Conservation (phyloP, 1,140 invertebrate species). For the Campoletis sonorensis region DNA sequence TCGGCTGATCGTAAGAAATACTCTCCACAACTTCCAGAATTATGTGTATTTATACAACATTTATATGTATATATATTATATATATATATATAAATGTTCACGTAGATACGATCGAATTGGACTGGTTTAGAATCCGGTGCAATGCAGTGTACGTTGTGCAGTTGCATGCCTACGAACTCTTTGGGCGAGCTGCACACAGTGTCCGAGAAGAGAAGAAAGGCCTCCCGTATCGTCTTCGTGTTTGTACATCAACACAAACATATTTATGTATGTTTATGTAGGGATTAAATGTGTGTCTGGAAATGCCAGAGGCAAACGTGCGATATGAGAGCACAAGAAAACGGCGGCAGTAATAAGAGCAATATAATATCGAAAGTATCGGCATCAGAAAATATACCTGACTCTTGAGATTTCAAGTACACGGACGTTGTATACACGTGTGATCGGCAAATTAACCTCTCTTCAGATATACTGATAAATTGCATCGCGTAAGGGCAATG, state of each 20-base stretch:
- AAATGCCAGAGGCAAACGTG: constrained; percentile 17
- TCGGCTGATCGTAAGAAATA: constrained; percentile 55
- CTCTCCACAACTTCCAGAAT: constrained; percentile 44
- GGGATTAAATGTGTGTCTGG: constrained; percentile 12
- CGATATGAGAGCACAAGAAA: constrained; percentile 36
- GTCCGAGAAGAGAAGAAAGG: neutral
- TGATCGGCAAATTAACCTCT: constrained; percentile 12
- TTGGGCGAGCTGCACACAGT: neutral
- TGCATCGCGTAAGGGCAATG: no score
- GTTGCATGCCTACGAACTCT: constrained; percentile 38
- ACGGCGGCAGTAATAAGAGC: constrained; percentile 31
- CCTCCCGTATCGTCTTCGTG: constrained; percentile 19
- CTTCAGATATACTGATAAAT: neutral
- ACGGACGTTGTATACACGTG: constrained; percentile 13
- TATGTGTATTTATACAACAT: neutral
- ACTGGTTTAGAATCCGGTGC: constrained; percentile 52
- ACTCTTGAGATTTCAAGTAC: constrained; percentile 9
- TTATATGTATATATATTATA: constrained; percentile 25
- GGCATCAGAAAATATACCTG: neutral
- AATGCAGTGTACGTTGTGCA: constrained; percentile 45
- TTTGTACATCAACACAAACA: neutral
- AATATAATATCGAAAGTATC: neutral
- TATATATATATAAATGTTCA: constrained; percentile 8
- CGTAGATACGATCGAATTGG: constrained; percentile 57
- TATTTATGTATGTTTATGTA: neutral